Evolutionary conservation across 2,797 vertebrate genomes (phyloP).

Genomic region (Dryobates pubescens): DNA sequence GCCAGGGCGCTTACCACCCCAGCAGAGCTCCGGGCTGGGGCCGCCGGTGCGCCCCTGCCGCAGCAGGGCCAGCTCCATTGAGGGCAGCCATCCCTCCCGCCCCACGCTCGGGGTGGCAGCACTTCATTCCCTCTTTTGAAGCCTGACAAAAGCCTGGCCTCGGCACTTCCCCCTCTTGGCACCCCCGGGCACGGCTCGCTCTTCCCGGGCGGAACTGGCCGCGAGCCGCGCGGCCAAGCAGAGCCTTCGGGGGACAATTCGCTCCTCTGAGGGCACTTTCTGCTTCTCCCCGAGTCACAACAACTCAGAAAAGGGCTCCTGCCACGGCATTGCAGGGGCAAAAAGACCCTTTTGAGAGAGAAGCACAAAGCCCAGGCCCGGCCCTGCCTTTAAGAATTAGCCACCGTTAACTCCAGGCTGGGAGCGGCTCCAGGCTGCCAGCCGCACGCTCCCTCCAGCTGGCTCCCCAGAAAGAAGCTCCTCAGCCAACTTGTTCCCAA

Average conservation of each 20-base stretch:
- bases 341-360: conserved; percentile 53
- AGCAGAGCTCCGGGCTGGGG: not conserved
- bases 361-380: conserved; percentile 44
- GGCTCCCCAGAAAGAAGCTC: conserved; percentile 57
- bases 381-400: conserved; percentile 71
- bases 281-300: conserved; percentile 21
- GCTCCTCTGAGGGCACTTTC: conserved; percentile 15
- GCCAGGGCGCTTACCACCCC: not conserved
- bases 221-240: not conserved
- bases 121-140: not conserved
- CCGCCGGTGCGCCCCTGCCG: not conserved
- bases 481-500: conserved; percentile 44
- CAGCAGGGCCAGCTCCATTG: not conserved
- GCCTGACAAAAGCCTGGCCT: not conserved
- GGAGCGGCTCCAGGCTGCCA: conserved; percentile 44
- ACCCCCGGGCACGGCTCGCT: not conserved
- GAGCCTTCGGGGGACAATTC: not conserved
- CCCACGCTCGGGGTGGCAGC: not conserved
- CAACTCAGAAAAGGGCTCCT: conserved; percentile 27
- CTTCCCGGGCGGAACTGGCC: not conserved
- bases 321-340: conserved; percentile 37
- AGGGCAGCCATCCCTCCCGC: not conserved
- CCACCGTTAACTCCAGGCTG: conserved; percentile 57
- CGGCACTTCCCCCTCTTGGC: not conserved
- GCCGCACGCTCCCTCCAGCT: conserved; percentile 50